These are phyloP conservation scores for Channallabes apus DNA, from an alignment of 2,797 vertebrate genomes.

Conservation along the genomic window DNA sequence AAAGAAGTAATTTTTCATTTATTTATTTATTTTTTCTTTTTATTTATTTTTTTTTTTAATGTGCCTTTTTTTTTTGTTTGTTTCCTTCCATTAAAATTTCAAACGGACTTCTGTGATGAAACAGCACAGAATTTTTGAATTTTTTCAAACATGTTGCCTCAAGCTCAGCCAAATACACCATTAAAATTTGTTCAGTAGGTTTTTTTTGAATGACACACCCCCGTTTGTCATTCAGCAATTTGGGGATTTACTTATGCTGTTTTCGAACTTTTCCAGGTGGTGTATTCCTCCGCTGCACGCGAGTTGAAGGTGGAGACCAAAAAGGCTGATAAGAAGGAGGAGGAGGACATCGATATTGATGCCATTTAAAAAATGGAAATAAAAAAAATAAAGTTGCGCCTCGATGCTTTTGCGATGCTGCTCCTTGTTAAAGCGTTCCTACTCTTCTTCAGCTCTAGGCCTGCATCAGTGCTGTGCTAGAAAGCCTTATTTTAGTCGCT, in stretches of 20 bases:
- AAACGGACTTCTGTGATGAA: too few species aligned
- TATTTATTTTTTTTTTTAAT: too few species aligned
- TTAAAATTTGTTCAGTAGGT: too few species aligned
- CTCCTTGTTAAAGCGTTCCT: slow-evolving; percentile 44
- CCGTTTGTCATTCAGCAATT: background rate
- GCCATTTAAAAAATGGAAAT: slow-evolving; percentile 85
- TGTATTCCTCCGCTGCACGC: slow-evolving; percentile 90
- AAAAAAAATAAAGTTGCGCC: slow-evolving; percentile 43
- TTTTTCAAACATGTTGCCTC: too few species aligned
- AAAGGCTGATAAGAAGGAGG: slow-evolving; percentile 82
- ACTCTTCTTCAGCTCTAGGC: slow-evolving; percentile 49
- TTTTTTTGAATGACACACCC: too few species aligned
- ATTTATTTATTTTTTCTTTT: too few species aligned
- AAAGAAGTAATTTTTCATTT: too few species aligned
- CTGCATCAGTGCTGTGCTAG: slow-evolving; percentile 49
- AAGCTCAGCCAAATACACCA: too few species aligned
- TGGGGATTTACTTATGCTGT: background rate
- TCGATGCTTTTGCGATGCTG: slow-evolving; percentile 44
- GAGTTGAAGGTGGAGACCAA: slow-evolving; percentile 95
- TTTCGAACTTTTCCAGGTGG: slow-evolving; percentile 78
- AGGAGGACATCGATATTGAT: slow-evolving; percentile 97
- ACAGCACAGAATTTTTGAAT: too few species aligned
- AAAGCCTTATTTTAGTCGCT: slow-evolving; percentile 51
- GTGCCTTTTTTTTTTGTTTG: too few species aligned
- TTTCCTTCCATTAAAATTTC: too few species aligned